Evolutionary conservation across 2,113 vertebrate species (phyloP).

Genomic region (Tor tambroides): DNA sequence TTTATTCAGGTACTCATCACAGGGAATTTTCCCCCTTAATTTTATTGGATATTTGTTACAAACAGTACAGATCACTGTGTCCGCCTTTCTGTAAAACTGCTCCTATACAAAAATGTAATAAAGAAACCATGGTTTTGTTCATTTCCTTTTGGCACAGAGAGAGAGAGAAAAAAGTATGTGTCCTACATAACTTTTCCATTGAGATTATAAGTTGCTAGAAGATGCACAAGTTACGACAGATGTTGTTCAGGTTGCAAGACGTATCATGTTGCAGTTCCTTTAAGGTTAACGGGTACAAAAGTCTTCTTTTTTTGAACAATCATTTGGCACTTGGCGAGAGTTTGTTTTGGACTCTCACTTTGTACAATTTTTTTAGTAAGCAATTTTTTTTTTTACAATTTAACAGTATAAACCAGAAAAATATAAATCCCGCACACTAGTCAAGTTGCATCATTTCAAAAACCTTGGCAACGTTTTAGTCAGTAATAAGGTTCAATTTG

Average conservation of each 20-base stretch:
- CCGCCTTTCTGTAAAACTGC: not conserved
- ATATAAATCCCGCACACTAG: too few relatives aligned
- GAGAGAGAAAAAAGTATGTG: not conserved
- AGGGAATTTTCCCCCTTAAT: not conserved
- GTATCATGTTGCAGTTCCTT: not conserved
- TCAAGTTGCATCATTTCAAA: too few relatives aligned
- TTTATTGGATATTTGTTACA: not conserved
- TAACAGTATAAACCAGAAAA: not conserved
- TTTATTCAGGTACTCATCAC: not conserved
- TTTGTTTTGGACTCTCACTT: not conserved
- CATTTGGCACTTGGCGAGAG: not conserved
- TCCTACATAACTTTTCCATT: slow-evolving; percentile 15
- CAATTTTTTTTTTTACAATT: not conserved
- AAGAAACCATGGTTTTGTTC: not conserved
- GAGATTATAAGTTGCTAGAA: not conserved
- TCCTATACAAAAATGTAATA: not conserved
- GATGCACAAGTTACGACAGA: not conserved
- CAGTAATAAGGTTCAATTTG: too few relatives aligned
- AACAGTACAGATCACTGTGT: not conserved
- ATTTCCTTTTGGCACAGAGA: not conserved
- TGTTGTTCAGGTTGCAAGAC: not conserved
- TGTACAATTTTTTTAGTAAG: not conserved
- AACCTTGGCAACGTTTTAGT: too few relatives aligned
- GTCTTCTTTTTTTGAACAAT: not conserved
- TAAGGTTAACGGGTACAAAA: not conserved